Conservation (phyloP, 2,797 vertebrate species). For the Gambelia wislizenii region DNA sequence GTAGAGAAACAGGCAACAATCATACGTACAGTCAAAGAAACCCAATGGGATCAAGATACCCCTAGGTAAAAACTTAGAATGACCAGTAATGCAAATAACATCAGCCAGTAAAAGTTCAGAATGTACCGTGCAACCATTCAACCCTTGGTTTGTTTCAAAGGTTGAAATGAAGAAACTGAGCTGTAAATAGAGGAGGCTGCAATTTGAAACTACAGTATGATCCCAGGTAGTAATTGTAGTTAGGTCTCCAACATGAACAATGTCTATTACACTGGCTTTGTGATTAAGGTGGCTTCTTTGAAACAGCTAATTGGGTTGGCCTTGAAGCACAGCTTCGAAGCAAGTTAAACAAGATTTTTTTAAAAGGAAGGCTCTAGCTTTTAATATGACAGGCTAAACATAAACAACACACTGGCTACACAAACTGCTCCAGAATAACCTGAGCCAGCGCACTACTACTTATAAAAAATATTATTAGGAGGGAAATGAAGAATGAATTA, state of each 20-base stretch:
- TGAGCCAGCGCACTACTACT: not conserved
- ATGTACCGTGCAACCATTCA: not conserved
- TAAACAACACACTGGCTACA: too few relatives aligned
- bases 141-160: not conserved
- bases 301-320: not conserved
- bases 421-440: not conserved
- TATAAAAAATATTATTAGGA: too few relatives aligned
- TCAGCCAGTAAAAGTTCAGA: not conserved
- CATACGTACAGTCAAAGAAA: not conserved
- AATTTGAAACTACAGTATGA: not conserved
- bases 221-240: not conserved
- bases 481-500: too few relatives aligned
- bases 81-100: not conserved
- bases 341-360: constrained; percentile 1
- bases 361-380: not conserved
- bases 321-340: constrained; percentile 8
- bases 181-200: not conserved
- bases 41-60: too few relatives aligned
- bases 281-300: not conserved
- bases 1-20: not conserved
- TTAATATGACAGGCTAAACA: not conserved
- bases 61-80: too few relatives aligned
- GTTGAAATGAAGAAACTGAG: not conserved
- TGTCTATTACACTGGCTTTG: not conserved
- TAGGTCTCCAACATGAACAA: not conserved